Conservation (phyloP, 2,888 invertebrate species). For the Rhabditoides inermis region DNA sequence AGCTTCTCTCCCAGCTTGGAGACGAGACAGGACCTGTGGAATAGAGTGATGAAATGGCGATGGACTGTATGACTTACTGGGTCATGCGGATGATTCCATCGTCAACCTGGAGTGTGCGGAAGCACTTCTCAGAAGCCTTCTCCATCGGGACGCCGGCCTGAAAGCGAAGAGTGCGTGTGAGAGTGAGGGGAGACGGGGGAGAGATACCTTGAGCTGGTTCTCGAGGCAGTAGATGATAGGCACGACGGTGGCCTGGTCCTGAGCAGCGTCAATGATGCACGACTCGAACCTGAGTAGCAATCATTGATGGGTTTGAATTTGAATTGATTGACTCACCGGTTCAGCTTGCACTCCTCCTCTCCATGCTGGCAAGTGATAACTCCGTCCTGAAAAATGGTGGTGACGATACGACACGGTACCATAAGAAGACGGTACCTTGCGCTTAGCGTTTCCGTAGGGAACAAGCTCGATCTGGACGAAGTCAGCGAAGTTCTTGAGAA, state of each 20-base stretch:
- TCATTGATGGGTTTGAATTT: too few species aligned
- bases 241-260: slow-evolving; percentile 24
- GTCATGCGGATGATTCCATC: slow-evolving; percentile 28
- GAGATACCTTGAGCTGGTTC: slow-evolving; percentile 13
- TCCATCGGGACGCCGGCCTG: slow-evolving; percentile 18
- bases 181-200: background rate
- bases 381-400: slow-evolving; percentile 19
- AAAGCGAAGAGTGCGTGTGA: background rate
- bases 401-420: background rate
- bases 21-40: slow-evolving; percentile 28
- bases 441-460: slow-evolving; percentile 49
- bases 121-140: slow-evolving; percentile 30
- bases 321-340: too few species aligned
- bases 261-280: slow-evolving; percentile 33
- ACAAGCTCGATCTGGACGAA: slow-evolving; percentile 45
- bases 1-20: slow-evolving; percentile 31
- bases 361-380: slow-evolving; percentile 45
- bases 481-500: slow-evolving; percentile 30
- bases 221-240: slow-evolving; percentile 39
- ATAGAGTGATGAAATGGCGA: background rate
- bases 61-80: slow-evolving; percentile 15
- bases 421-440: background rate
- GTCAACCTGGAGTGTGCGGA: slow-evolving; percentile 22
- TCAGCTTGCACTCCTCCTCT: slow-evolving; percentile 40
- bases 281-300: slow-evolving; percentile 38